Conservation (phyloP, 2,888 invertebrate genomes). For the Apoda limacodes region DNA sequence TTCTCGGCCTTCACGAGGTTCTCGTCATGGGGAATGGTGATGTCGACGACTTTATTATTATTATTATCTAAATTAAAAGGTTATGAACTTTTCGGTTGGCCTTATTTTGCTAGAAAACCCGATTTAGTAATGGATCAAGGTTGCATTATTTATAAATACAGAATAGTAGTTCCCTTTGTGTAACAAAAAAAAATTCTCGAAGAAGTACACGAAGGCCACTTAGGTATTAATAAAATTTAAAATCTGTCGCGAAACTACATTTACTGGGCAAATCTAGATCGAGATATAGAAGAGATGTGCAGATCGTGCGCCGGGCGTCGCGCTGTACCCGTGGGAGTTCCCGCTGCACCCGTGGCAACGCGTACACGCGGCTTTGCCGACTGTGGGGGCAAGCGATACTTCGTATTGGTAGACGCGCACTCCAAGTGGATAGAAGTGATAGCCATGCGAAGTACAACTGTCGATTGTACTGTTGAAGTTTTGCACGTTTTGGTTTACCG, state of each 20-base stretch:
- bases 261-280: slow-evolving; percentile 15
- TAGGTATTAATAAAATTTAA: slow-evolving; percentile 19
- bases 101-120: slow-evolving; percentile 12
- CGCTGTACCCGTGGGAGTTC: slow-evolving; percentile 12
- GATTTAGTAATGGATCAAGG: slow-evolving; percentile 8
- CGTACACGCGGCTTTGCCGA: slow-evolving; percentile 15
- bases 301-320: slow-evolving; percentile 9
- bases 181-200: too few relatives aligned
- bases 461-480: slow-evolving; percentile 7
- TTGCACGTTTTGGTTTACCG: slow-evolving; percentile 18
- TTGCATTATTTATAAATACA: slow-evolving; percentile 12
- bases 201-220: slow-evolving; percentile 15
- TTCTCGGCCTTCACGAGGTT: too few relatives aligned
- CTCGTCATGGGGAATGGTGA: too few relatives aligned
- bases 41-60: too few relatives aligned
- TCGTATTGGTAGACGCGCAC: slow-evolving; percentile 19
- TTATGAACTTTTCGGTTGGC: slow-evolving; percentile 19
- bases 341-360: slow-evolving; percentile 17
- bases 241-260: slow-evolving; percentile 16
- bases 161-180: too few relatives aligned
- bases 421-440: slow-evolving; percentile 21
- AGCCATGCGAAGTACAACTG: slow-evolving; percentile 8
- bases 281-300: slow-evolving; percentile 9
- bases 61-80: slow-evolving; percentile 16
- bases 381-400: slow-evolving; percentile 13